Evolutionary conservation across 2,888 invertebrate genomes (phyloP), one percentile per base, ranked within the genome.

Genomic region (Microchrysa polita): DNA sequence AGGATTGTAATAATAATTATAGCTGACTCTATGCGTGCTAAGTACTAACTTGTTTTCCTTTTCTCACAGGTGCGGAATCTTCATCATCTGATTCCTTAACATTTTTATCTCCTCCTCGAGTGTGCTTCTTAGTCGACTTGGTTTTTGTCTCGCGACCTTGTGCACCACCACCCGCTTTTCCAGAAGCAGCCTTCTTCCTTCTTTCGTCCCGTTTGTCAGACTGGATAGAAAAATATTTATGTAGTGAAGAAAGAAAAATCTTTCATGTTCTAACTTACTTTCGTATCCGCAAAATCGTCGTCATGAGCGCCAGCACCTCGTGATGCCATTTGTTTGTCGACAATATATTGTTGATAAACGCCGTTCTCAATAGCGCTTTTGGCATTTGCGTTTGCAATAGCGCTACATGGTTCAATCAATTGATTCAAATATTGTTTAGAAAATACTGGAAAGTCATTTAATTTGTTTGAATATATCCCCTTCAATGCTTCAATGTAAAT

Each of bases 81-180:
- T 92, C 92, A 76, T 92, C 92, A 22, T 89, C 90, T 78, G 90
- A 90, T 69, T 89, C 88, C 57, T 88, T 87, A 63, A 87, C 85
- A 80, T 87, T 87, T 80, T 88, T 89, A n/a, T 86, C 85, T 27
- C 73, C 75, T 42, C 83, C 88, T 80, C 84, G 86, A 75, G 84
- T 84, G 82, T 91, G 90, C 85, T 96, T 97, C 81, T 97, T 97
- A 0, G 93, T 93, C 1, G 96, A 93, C 82, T 95, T 97, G 0
- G 95, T 97, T 87, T 96, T 97, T 0, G 96, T 96, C 87, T 98
- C 97, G 52, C 97, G 88, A 0, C 97, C 97, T 83, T 97, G 97
- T 12, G 92, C 90, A 1, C 97, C 97, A 16, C 97, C 96, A 14
- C 97, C 97, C 65, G 91, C 91, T 87, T 96, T 97, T 1, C 95